phyloP scores from a whole-genome alignment of 2,888 invertebrate species.

The Heteropelma amictum region DNA sequence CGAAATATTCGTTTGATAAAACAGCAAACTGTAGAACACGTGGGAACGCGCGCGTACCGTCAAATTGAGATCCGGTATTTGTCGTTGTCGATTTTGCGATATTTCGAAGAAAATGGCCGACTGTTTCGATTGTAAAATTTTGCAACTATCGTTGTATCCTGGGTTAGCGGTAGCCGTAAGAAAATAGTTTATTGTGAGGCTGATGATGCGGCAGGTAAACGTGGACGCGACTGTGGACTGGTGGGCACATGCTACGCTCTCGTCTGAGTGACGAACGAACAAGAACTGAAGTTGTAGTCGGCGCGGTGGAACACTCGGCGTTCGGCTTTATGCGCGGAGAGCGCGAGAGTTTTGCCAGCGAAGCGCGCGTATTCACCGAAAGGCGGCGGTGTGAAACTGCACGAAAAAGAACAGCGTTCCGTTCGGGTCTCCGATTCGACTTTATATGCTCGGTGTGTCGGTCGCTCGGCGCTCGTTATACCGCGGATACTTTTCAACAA shows the following conservation, averaged over 20 bases:
- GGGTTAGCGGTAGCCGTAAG: slow-evolving; percentile 74
- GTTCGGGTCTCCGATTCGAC: not conserved
- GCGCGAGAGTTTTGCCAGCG: not conserved
- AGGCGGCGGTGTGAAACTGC: not conserved
- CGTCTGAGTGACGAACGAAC: slow-evolving; percentile 56
- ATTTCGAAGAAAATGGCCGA: no score
- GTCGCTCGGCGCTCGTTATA: not conserved
- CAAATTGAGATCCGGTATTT: no score
- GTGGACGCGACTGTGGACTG: slow-evolving; percentile 69
- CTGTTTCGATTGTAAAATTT: no score
- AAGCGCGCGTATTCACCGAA: not conserved
- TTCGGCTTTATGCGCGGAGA: no score
- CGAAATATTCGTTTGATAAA: no score
- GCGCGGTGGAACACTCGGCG: no score
- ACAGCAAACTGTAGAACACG: no score
- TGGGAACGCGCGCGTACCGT: no score
- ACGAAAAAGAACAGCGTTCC: not conserved
- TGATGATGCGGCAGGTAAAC: slow-evolving; percentile 71
- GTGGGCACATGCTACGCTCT: slow-evolving; percentile 73
- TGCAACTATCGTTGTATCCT: no score
- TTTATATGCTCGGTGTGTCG: no score
- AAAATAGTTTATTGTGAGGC: slow-evolving; percentile 71
- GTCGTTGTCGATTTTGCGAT: no score
- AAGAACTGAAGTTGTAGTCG: slow-evolving; percentile 53
- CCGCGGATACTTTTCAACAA: not conserved